phyloP scores from a whole-genome alignment of 2,113 vertebrate genomes.

The Megalops atlanticus region DNA sequence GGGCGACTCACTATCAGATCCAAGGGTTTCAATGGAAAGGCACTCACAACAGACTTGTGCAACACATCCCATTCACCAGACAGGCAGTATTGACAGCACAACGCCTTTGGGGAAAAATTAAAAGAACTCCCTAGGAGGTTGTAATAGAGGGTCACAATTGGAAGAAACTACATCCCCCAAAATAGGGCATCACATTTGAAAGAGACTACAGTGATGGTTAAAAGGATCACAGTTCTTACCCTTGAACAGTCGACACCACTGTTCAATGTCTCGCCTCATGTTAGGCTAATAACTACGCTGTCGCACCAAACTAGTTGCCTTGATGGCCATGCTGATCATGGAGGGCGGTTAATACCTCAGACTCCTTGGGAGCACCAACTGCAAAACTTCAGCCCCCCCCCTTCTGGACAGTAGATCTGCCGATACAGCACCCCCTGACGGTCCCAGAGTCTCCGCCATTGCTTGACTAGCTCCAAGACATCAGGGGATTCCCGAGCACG shows the following conservation, averaged over 20 bases:
- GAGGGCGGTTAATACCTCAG: not conserved
- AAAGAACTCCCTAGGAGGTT: too few relatives aligned
- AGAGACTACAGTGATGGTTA: too few relatives aligned
- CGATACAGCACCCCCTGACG: not conserved
- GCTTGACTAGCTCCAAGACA: not conserved
- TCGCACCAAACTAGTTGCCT: not conserved
- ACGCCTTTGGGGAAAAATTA: too few relatives aligned
- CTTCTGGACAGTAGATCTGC: not conserved
- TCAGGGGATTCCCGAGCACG: not conserved
- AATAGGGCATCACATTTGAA: too few relatives aligned
- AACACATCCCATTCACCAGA: too few relatives aligned
- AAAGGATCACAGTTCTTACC: too few relatives aligned
- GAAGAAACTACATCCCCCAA: too few relatives aligned
- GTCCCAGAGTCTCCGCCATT: not conserved
- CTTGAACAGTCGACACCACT: conserved; percentile 20
- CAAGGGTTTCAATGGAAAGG: too few relatives aligned
- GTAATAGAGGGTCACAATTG: too few relatives aligned
- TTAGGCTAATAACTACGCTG: conserved; percentile 7
- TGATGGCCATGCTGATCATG: conserved; percentile 24
- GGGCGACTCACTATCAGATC: too few relatives aligned
- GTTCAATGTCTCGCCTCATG: not conserved
- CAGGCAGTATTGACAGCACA: too few relatives aligned
- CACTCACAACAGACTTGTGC: too few relatives aligned
- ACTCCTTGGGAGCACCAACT: not conserved
- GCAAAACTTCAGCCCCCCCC: not conserved